Percentiles rank a stretch among this genome's conserved stretches.
Conservation (phyloP, 2,113 vertebrate species). For the Stercorarius parasiticus region DNA sequence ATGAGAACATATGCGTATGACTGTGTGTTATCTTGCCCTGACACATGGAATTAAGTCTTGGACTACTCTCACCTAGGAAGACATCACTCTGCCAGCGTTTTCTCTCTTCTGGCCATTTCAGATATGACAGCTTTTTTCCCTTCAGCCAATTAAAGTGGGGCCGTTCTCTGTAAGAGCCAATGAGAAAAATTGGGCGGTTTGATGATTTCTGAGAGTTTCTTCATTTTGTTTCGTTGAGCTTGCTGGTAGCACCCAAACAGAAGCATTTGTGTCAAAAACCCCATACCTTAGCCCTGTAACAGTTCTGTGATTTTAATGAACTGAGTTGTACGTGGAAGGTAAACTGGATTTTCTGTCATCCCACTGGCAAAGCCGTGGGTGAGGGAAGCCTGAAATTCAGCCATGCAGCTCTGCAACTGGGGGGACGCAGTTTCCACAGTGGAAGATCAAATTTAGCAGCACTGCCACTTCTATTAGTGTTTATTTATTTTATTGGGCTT, state of each 20-base stretch:
- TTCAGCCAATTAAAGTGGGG: conserved; percentile 31
- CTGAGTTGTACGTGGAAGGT: background rate
- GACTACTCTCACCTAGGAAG: conserved; percentile 33
- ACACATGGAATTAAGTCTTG: conserved; percentile 63
- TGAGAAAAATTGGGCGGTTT: background rate
- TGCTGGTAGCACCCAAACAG: background rate
- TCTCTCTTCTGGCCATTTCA: conserved; percentile 34
- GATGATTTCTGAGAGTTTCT: background rate
- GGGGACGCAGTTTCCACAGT: background rate
- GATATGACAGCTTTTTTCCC: background rate
- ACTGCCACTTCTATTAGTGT: background rate
- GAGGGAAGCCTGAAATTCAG: conserved; percentile 16
- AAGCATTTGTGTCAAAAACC: background rate
- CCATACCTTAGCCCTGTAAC: background rate
- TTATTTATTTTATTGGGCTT: background rate
- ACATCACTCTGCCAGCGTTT: conserved; percentile 14
- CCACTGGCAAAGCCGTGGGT: background rate
- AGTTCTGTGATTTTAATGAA: conserved; percentile 9
- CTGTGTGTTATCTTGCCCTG: conserved; percentile 51
- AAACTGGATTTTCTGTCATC: conserved; percentile 5
- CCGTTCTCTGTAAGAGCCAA: background rate
- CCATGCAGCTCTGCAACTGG: background rate
- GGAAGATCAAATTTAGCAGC: background rate
- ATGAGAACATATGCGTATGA: conserved; percentile 28
- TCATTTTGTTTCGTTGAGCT: conserved; percentile 18